These are phyloP conservation scores for Himalopsyche anomala DNA, from an alignment of 2,888 invertebrate species.

Conservation along the genomic window DNA sequence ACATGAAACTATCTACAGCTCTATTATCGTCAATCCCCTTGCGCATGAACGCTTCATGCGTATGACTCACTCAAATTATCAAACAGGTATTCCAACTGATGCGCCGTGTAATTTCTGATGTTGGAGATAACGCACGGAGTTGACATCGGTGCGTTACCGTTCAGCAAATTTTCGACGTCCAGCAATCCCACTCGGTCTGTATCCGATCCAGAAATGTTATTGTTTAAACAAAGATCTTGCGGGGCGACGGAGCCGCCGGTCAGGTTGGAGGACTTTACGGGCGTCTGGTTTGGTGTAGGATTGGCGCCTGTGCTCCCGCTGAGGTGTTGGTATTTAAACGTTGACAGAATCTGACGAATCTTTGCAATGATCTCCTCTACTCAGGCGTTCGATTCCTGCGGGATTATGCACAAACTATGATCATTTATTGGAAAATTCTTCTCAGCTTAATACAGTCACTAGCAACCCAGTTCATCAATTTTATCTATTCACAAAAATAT, in stretches of 20 bases:
- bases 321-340: constrained; percentile 83
- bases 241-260: constrained; percentile 67
- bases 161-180: constrained; percentile 71
- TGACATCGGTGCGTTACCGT: constrained; percentile 75
- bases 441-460: constrained; percentile 56
- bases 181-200: constrained; percentile 60
- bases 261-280: constrained; percentile 70
- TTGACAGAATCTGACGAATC: constrained; percentile 87
- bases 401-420: constrained; percentile 65
- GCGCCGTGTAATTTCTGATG: constrained; percentile 75
- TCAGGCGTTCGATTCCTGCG: constrained; percentile 92
- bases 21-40: constrained; percentile 47
- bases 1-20: constrained; percentile 38
- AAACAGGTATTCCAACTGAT: constrained; percentile 79
- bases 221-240: constrained; percentile 66
- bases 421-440: constrained; percentile 66
- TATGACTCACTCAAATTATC: constrained; percentile 82
- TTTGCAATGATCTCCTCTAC: constrained; percentile 91
- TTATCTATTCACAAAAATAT: too few species aligned
- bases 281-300: constrained; percentile 73
- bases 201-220: constrained; percentile 69
- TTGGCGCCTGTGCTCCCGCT: constrained; percentile 71
- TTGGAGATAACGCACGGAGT: constrained; percentile 75
- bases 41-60: constrained; percentile 73
- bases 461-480: background rate